Conservation (phyloP, 2,797 vertebrate genomes). For the Glossophaga mutica region DNA sequence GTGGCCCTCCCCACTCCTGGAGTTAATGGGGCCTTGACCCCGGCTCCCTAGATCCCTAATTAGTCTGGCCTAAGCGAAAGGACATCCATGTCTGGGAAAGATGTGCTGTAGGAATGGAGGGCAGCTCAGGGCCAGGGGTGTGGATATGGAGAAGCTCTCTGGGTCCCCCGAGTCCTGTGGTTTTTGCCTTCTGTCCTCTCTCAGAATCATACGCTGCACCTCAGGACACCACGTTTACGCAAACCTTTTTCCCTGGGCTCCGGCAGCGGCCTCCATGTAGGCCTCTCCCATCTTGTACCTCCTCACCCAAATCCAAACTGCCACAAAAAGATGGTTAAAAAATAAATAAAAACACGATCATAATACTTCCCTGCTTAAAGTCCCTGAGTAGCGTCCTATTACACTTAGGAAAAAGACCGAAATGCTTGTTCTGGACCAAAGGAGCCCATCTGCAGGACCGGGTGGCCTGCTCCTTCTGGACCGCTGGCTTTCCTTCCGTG, state of each 20-base stretch:
- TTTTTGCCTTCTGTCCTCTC: not conserved
- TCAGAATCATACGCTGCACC: not conserved
- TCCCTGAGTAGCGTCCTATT: not conserved
- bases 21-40: not conserved
- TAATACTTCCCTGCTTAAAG: not conserved
- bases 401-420: not conserved
- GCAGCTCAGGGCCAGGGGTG: not conserved
- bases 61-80: not conserved
- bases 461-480: not conserved
- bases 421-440: not conserved
- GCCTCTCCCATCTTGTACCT: not conserved
- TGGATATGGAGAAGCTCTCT: not conserved
- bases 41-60: not conserved
- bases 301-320: not conserved
- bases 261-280: accelerated
- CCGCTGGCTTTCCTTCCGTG: not conserved
- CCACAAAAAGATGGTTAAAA: not conserved
- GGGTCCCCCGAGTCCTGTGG: not conserved
- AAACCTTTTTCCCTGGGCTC: not conserved
- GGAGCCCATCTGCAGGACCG: accelerated
- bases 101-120: not conserved
- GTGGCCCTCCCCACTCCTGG: not conserved
- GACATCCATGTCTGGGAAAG: not conserved
- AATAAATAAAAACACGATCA: not conserved
- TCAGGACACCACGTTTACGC: accelerated